These are phyloP conservation scores for Mythimna loreyi DNA, from an alignment of 2,888 invertebrate species.

Conservation along the genomic window DNA sequence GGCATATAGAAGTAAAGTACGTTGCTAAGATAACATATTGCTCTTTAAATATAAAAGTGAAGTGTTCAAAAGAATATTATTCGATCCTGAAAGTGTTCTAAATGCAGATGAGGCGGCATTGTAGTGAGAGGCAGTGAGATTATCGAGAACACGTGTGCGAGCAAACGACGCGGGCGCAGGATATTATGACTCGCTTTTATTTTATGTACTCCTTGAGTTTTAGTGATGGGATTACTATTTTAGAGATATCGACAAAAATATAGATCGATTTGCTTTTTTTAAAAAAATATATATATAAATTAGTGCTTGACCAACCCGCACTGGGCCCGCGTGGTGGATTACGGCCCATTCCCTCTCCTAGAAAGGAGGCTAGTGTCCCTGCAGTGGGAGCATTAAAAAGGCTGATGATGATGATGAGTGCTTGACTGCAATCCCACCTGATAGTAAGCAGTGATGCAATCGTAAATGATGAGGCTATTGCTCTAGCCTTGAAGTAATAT, in stretches of 20 bases:
- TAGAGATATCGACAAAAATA: not conserved
- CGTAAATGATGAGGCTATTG: too few species aligned
- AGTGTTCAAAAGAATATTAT: conserved; percentile 52
- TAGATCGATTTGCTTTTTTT: not conserved
- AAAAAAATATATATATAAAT: too few species aligned
- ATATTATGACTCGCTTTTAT: conserved; percentile 87
- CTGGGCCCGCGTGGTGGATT: too few species aligned
- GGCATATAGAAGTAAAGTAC: not conserved
- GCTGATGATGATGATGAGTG: too few species aligned
- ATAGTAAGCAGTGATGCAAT: too few species aligned
- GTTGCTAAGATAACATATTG: conserved; percentile 13
- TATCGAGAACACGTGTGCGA: conserved; percentile 72
- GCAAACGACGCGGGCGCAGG: conserved; percentile 76
- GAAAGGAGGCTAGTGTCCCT: too few species aligned
- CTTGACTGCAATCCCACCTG: too few species aligned
- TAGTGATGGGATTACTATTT: conserved; percentile 60
- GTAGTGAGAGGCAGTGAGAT: conserved; percentile 62
- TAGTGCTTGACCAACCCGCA: too few species aligned
- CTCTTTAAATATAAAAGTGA: conserved; percentile 40
- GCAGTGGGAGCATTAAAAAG: too few species aligned
- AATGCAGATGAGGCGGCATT: conserved; percentile 67
- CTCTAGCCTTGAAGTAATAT: too few species aligned
- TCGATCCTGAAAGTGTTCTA: conserved; percentile 60
- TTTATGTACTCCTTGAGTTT: conserved; percentile 75
- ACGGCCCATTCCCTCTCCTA: too few species aligned